Conservation (phyloP, 2,888 invertebrate species). For the Cataglyphis cursor region DNA sequence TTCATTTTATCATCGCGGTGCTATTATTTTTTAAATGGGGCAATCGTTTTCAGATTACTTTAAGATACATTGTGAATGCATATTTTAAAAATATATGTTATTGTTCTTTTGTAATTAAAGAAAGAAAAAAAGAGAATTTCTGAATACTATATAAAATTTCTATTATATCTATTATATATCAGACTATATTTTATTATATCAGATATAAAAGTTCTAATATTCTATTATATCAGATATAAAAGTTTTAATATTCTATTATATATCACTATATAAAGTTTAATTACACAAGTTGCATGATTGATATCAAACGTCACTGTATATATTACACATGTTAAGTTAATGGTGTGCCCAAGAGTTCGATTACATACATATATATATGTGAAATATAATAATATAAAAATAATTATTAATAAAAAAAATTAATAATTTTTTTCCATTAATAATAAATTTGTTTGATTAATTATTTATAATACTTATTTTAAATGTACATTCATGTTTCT, state of each 20-base stretch:
- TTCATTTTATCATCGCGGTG: background rate
- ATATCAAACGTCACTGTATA: conserved; percentile 14
- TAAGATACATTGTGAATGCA: background rate
- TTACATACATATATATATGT: background rate
- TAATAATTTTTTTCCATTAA: background rate
- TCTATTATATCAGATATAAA: too few species aligned
- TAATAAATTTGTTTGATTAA: background rate
- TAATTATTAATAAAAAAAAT: background rate
- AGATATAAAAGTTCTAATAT: too few species aligned
- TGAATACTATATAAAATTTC: too few species aligned
- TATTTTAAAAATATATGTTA: background rate
- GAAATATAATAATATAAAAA: background rate
- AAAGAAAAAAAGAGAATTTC: too few species aligned
- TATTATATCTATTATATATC: too few species aligned
- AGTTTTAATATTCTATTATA: too few species aligned
- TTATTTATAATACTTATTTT: background rate
- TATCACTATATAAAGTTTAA: background rate
- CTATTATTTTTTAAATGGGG: background rate
- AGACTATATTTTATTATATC: too few species aligned
- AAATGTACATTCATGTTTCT: background rate
- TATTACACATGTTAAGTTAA: conserved; percentile 16
- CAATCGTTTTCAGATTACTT: background rate
- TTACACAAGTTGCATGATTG: conserved; percentile 20
- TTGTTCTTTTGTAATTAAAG: background rate
- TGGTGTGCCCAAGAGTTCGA: background rate